Base-by-base conservation (phyloP, 2,797 vertebrate genomes). In the Danio kyathit region DNA sequence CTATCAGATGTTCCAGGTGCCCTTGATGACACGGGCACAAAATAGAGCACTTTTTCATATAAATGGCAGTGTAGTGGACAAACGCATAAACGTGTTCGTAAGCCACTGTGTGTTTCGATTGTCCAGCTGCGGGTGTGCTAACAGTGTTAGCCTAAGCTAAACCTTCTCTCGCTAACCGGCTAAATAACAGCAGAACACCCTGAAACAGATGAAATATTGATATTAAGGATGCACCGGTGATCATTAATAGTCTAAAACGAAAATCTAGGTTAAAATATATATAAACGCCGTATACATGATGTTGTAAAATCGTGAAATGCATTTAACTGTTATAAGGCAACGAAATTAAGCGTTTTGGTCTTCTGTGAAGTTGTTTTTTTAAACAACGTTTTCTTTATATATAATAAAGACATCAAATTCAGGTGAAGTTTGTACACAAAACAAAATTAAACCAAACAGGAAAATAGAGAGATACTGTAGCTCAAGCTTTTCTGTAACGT, bases 141-240 rank as follows among this genome's bases (percentile, higher is more conserved):
- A 70, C 19, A 60, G 12, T 21, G 57, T 79, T 79, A 79, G 57
- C 66, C 59, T 54, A 29, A 71, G 77, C 77, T 71, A 63, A 71
- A 16, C 44, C 6, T 44, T 46, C 38, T 16, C 38, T 61, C 44
- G 57, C 77, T 79, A 71, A 60, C 77, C 67, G 77, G 67, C 56
- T 61, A 78, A 78, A 78, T 38, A 46, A 38, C 43, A 46, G 48
- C 38, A 56, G 66, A 77, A 65, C 65, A 40, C 13, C 6, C 57
- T 3, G 29, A 63, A 61, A n/a, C 17, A 10, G 3, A 52, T 19
- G 13, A 8, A 40, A 57, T 19, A 13, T 14, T 40, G 11, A 12
- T 17, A 4, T 6, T 48, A 38, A n/a, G 0, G 7, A 63, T 13
- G 10, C 13, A 17, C 56, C 48, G 46, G 6, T 10, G 4, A 69